Evolutionary conservation across 2,113 vertebrate species (phyloP).

Genomic region (Sapayoa aenigma): DNA sequence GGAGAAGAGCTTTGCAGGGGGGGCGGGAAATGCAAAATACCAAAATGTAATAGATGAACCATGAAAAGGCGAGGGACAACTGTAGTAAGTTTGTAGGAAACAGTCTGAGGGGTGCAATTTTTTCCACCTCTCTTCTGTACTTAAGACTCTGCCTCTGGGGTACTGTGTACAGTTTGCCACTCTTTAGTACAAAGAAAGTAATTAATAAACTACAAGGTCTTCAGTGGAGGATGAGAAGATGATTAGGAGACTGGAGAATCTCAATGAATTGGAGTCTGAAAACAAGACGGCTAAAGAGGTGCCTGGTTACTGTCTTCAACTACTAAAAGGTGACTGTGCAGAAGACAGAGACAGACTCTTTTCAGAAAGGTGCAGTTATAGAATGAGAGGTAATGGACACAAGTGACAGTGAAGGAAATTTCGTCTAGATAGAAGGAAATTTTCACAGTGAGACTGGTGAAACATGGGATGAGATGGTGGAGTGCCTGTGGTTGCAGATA

Average conservation of each 20-base stretch:
- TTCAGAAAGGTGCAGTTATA: neutral
- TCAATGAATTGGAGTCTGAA: neutral
- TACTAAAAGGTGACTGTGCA: neutral
- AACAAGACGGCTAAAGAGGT: neutral
- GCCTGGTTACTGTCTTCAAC: neutral
- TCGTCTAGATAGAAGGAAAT: neutral
- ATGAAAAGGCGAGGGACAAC: no score
- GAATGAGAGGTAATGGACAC: neutral
- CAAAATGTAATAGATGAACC: no score
- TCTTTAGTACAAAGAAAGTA: neutral
- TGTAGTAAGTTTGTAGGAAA: neutral
- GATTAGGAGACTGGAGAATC: neutral
- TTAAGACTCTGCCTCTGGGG: neutral
- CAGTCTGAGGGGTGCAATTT: neutral
- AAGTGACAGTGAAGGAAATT: neutral
- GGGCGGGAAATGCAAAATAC: no score
- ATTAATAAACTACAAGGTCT: neutral
- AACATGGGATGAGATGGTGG: neutral
- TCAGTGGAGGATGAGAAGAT: neutral
- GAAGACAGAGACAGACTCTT: neutral
- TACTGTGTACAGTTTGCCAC: neutral
- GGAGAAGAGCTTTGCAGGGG: no score
- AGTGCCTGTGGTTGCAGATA: neutral
- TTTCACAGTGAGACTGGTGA: neutral
- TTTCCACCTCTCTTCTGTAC: neutral